phyloP scores from a whole-genome alignment of 92 coral and sea anemone species.

The Micromussa lordhowensis region DNA sequence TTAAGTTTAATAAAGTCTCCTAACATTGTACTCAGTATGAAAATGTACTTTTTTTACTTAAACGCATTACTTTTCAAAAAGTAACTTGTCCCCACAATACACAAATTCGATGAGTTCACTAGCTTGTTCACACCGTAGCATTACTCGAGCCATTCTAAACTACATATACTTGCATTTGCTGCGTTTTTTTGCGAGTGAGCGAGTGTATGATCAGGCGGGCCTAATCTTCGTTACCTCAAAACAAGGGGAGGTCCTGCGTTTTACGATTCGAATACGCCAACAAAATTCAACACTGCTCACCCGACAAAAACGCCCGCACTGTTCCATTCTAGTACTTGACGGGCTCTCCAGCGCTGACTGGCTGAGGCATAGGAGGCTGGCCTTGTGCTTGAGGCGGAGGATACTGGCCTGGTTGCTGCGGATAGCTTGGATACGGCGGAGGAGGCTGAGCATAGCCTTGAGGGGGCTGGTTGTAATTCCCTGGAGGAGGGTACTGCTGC shows the following conservation, averaged over 20 bases:
- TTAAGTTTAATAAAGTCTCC: no score
- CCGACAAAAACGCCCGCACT: no score
- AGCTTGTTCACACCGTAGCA: not conserved
- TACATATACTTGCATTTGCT: not conserved
- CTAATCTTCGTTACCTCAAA: no score
- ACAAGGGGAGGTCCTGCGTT: no score
- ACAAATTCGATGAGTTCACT: not conserved
- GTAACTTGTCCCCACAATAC: not conserved
- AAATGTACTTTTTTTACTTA: no score
- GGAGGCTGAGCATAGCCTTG: not conserved
- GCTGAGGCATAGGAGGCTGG: not conserved
- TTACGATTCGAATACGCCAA: no score
- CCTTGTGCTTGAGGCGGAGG: not conserved
- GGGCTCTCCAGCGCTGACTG: not conserved
- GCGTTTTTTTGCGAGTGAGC: no score
- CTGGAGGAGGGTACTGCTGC: not conserved
- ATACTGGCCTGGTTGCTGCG: not conserved
- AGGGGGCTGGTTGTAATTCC: not conserved
- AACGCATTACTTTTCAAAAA: not conserved
- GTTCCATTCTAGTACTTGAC: not conserved
- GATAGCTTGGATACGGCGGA: slow-evolving; percentile 10
- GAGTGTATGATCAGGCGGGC: no score
- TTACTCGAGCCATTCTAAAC: not conserved
- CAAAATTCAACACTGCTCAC: no score
- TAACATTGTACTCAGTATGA: not conserved